phyloP scores from a whole-genome alignment of 53 echinoderm and acorn worm species.

The Echinarachnius parma region DNA sequence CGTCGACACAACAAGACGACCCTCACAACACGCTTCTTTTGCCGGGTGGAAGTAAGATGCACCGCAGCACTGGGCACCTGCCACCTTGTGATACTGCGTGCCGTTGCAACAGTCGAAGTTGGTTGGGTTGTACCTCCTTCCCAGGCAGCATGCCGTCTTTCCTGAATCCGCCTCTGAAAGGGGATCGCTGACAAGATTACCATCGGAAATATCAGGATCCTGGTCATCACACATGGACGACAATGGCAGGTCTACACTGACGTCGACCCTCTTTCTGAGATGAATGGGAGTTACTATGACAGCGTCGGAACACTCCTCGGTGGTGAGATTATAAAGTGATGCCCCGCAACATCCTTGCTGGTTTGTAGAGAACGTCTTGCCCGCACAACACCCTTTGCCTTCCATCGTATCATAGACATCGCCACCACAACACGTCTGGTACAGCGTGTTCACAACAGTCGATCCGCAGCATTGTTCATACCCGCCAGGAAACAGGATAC shows the following conservation, averaged over 20 bases:
- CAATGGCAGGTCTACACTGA: background rate
- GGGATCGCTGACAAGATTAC: constrained; percentile 12
- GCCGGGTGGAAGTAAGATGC: constrained; percentile 50
- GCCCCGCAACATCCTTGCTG: constrained; percentile 57
- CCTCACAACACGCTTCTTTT: constrained; percentile 65
- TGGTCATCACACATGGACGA: constrained; percentile 1
- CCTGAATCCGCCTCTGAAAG: constrained; percentile 1
- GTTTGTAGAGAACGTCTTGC: constrained; percentile 19
- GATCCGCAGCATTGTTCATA: constrained; percentile 53
- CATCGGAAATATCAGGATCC: constrained; percentile 16
- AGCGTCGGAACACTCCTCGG: constrained; percentile 29
- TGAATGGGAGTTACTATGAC: constrained; percentile 13
- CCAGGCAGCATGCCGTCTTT: constrained; percentile 55
- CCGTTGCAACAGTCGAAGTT: constrained; percentile 59
- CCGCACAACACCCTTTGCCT: constrained; percentile 36
- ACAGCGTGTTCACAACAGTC: constrained; percentile 25
- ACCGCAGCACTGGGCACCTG: constrained; percentile 63
- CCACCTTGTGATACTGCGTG: constrained; percentile 20
- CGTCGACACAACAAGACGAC: constrained; percentile 8
- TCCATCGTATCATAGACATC: constrained; percentile 11
- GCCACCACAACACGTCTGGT: constrained; percentile 48
- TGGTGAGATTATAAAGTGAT: constrained; percentile 32
- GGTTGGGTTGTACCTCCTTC: constrained; percentile 49
- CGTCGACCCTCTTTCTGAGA: background rate
- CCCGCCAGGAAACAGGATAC: background rate